Evolutionary conservation across 1,140 invertebrate species (phyloP).

Genomic region (Sesamia nonagrioides): DNA sequence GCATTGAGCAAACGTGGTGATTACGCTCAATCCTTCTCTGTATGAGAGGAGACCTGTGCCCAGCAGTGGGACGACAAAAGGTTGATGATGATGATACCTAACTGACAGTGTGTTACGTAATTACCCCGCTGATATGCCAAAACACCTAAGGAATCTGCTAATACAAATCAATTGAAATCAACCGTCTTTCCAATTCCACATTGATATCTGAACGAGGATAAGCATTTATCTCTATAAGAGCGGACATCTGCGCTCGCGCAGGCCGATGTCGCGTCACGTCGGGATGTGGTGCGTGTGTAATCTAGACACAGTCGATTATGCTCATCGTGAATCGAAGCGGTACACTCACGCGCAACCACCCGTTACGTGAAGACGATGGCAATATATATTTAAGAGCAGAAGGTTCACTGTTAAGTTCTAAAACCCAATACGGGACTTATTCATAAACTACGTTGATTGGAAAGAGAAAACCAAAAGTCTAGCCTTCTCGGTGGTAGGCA

Average conservation of each 20-base stretch:
- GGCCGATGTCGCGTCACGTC: conserved; percentile 53
- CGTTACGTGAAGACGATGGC: conserved; percentile 60
- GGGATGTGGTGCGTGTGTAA: conserved; percentile 58
- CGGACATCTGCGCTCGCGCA: conserved; percentile 19
- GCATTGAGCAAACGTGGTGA: no score
- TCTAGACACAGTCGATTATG: conserved; percentile 53
- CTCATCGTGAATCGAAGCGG: conserved; percentile 45
- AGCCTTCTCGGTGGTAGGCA: no score
- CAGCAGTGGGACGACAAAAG: no score
- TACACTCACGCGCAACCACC: conserved; percentile 59
- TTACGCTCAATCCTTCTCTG: no score
- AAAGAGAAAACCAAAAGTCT: no score
- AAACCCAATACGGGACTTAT: no score
- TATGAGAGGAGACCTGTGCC: no score
- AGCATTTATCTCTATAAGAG: conserved; percentile 47
- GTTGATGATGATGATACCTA: no score
- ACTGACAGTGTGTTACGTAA: no score
- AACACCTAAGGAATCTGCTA: background rate
- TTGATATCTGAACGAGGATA: conserved; percentile 20
- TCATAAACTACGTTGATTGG: no score
- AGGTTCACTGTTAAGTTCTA: background rate
- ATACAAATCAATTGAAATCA: conserved; percentile 23
- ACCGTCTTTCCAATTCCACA: conserved; percentile 18
- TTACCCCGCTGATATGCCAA: no score
- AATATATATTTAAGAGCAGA: background rate